phyloP scores from a whole-genome alignment of 2,797 vertebrate genomes.

The Lepus townsendii region DNA sequence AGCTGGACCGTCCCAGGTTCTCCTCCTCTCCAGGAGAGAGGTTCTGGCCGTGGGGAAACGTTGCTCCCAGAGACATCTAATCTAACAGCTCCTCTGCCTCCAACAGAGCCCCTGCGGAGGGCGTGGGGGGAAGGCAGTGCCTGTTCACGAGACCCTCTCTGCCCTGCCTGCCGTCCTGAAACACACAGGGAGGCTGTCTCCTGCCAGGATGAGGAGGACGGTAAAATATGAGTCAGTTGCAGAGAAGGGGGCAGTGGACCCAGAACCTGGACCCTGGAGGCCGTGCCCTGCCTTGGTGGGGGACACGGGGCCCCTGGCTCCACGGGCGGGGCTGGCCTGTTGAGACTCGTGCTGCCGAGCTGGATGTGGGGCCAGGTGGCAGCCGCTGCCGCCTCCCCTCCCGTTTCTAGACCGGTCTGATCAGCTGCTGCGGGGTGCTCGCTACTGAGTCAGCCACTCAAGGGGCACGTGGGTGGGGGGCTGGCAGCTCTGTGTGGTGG shows the following conservation, averaged over 20 bases:
- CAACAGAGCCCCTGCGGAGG: neutral
- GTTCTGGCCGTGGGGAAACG: neutral
- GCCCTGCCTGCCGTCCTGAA: neutral
- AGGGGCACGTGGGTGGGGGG: neutral
- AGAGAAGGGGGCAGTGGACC: neutral
- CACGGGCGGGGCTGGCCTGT: slow-evolving; percentile 62
- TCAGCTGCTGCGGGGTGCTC: slow-evolving; percentile 16
- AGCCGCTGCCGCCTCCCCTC: slow-evolving; percentile 13
- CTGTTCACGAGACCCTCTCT: neutral
- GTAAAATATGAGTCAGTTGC: neutral
- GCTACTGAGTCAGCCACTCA: neutral
- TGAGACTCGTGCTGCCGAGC: slow-evolving; percentile 39
- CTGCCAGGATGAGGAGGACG: neutral
- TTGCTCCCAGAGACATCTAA: neutral
- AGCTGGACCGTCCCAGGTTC: neutral
- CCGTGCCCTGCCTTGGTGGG: neutral
- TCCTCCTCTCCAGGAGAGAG: neutral
- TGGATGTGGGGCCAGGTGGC: slow-evolving; percentile 74
- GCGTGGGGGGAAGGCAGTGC: neutral
- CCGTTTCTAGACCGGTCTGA: slow-evolving; percentile 58
- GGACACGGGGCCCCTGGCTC: neutral
- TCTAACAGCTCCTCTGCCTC: neutral
- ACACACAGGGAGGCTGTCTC: neutral
- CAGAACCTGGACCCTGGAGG: neutral
- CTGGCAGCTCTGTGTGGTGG: accelerated